phyloP scores from a whole-genome alignment of 2,888 invertebrate genomes.

The Osmoderma eremita region DNA sequence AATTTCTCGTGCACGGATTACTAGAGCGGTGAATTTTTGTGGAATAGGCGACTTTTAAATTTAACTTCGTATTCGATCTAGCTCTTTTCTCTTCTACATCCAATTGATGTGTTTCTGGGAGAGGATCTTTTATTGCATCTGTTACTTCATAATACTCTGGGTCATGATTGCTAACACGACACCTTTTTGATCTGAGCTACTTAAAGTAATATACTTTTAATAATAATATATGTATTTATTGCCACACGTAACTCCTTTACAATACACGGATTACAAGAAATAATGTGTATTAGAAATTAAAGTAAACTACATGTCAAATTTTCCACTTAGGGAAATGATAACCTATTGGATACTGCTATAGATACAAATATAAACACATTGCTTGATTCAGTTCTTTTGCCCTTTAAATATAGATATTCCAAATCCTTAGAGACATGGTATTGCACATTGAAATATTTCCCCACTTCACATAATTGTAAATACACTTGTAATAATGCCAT shows the following conservation, averaged over 20 bases:
- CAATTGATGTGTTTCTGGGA: conserved; percentile 50
- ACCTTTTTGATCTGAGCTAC: conserved; percentile 39
- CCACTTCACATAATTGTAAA: conserved; percentile 67
- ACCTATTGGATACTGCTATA: conserved; percentile 57
- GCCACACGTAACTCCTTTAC: too few relatives aligned
- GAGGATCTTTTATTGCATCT: conserved; percentile 56
- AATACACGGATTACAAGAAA: too few relatives aligned
- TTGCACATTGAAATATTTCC: conserved; percentile 64
- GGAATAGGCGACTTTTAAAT: too few relatives aligned
- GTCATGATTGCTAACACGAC: conserved; percentile 62
- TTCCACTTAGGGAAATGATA: conserved; percentile 62
- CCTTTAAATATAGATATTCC: conserved; percentile 62
- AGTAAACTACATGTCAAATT: too few relatives aligned
- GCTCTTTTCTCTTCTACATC: conserved; percentile 53
- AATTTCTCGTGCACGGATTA: too few relatives aligned
- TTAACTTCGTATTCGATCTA: conserved; percentile 54
- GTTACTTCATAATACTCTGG: conserved; percentile 64
- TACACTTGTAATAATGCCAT: conserved; percentile 67
- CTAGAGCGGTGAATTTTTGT: too few relatives aligned
- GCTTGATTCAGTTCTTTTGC: conserved; percentile 58
- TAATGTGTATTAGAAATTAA: too few relatives aligned
- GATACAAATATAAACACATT: conserved; percentile 62
- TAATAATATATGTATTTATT: too few relatives aligned
- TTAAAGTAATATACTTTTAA: conserved; percentile 43
- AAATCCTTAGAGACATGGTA: conserved; percentile 62